Evolutionary conservation across 2,888 invertebrate genomes (phyloP).

Genomic region (Crocallis elinguaria): DNA sequence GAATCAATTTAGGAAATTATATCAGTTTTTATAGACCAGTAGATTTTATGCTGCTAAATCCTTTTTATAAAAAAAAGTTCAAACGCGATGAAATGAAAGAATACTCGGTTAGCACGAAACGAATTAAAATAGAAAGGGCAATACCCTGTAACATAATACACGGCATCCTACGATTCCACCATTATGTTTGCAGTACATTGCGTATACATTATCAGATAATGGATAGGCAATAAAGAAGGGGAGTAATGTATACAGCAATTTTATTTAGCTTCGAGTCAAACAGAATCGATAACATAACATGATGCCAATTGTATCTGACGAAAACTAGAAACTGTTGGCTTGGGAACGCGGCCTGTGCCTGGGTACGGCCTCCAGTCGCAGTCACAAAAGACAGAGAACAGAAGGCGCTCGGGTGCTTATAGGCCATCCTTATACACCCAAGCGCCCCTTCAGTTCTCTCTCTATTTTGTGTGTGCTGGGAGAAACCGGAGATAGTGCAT

Average conservation of each 20-base stretch:
- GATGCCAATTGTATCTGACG: background rate
- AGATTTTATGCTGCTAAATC: background rate
- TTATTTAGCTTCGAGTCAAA: background rate
- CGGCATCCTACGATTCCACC: constrained; percentile 35
- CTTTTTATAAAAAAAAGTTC: background rate
- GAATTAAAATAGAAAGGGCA: constrained; percentile 40
- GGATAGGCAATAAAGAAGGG: constrained; percentile 45
- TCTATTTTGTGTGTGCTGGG: too few species aligned
- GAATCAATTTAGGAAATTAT: too few species aligned
- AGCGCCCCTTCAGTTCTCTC: too few species aligned
- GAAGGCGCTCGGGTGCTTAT: too few species aligned
- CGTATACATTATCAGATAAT: constrained; percentile 41
- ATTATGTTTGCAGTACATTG: constrained; percentile 41
- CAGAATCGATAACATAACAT: background rate
- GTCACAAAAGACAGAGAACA: too few species aligned
- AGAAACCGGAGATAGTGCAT: too few species aligned
- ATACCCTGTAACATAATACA: constrained; percentile 45
- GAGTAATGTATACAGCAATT: constrained; percentile 37
- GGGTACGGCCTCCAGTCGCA: too few species aligned
- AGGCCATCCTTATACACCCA: too few species aligned
- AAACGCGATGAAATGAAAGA: too few species aligned
- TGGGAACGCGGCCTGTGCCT: background rate
- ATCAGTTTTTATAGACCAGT: too few species aligned
- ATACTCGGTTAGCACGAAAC: constrained; percentile 38
- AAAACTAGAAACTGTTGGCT: background rate